These are phyloP conservation scores for Caenorhabditis sp. DNA, from an alignment of 2,888 invertebrate species.

Conservation along the genomic window DNA sequence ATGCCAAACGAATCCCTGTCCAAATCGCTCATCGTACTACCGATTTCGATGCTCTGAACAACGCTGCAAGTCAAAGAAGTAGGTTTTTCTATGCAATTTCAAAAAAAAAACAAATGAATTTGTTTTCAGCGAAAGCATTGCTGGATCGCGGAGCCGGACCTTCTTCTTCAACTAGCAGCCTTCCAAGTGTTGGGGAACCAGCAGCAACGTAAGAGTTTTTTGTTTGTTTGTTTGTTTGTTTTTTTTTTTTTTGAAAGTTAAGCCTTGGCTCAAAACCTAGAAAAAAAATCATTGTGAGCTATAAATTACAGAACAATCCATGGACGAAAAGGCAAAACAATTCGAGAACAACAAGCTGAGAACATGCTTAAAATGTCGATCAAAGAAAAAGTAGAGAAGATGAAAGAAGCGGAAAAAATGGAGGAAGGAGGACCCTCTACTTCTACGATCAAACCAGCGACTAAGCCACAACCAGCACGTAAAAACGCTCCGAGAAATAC, in stretches of 20 bases:
- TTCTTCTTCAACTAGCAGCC: background rate
- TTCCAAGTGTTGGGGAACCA: background rate
- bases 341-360: constrained; percentile 37
- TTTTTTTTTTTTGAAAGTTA: too few species aligned
- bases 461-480: background rate
- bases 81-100: background rate
- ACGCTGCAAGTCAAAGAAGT: constrained; percentile 11
- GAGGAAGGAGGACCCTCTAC: background rate
- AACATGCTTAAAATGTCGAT: constrained; percentile 35
- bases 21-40: too few species aligned
- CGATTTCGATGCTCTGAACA: constrained; percentile 14
- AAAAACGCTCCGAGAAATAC: too few species aligned
- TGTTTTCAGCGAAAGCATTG: constrained; percentile 8
- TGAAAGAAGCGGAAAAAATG: constrained; percentile 8
- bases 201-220: constrained; percentile 2
- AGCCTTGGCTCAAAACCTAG: too few species aligned
- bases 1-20: constrained; percentile 1
- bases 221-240: too few species aligned
- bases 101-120: background rate
- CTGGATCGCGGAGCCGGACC: background rate
- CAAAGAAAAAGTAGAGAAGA: constrained; percentile 34
- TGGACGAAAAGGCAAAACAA: constrained; percentile 35
- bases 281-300: background rate
- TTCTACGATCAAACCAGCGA: background rate
- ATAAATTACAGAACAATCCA: constrained; percentile 21